phyloP scores from a whole-genome alignment of 2,888 invertebrate genomes.

The Meliscaeva auricollis region DNA sequence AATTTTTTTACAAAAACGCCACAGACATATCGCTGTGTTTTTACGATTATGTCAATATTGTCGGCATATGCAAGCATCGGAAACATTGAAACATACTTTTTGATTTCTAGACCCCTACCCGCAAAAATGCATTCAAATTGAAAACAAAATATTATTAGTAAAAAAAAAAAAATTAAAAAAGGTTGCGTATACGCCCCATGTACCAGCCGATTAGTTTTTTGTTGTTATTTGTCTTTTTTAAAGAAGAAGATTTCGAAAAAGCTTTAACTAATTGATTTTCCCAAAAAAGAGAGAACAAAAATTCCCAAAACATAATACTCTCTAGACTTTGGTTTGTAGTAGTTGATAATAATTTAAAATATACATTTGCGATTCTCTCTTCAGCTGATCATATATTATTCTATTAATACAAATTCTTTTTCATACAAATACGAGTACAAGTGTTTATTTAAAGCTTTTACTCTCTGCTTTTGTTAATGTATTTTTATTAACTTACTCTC shows the following conservation, averaged over 20 bases:
- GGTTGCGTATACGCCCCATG: constrained; percentile 62
- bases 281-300: constrained; percentile 6
- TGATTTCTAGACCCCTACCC: no score
- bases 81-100: no score
- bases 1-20: no score
- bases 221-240: not conserved
- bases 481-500: not conserved
- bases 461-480: not conserved
- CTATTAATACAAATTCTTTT: not conserved
- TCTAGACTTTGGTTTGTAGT: not conserved
- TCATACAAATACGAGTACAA: not conserved
- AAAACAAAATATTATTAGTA: no score
- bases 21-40: no score
- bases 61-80: no score
- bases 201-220: not conserved
- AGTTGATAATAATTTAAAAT: not conserved
- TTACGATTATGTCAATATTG: no score
- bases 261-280: constrained; percentile 6
- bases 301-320: constrained; percentile 46
- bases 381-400: constrained; percentile 32
- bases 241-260: not conserved
- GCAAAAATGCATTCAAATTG: no score
- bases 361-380: not conserved
- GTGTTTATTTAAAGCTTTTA: not conserved
- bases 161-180: no score